These are phyloP conservation scores for Dynastes hyllus DNA, from an alignment of 2,888 invertebrate genomes.

Conservation along the genomic window DNA sequence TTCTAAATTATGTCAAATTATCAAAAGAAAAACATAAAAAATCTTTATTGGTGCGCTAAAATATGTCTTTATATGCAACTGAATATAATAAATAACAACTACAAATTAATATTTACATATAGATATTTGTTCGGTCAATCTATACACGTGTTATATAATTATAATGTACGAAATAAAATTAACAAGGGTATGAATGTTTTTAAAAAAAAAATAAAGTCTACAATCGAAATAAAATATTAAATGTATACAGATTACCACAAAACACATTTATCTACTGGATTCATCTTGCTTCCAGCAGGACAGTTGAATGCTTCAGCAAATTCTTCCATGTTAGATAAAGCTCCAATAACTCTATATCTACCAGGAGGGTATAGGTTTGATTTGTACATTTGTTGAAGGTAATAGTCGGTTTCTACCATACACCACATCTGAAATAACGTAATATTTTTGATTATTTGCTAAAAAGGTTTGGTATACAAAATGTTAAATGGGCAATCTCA, in stretches of 20 bases:
- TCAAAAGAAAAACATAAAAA: no score
- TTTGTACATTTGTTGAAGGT: slow-evolving; percentile 59
- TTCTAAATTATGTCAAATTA: no score
- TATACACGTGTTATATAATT: no score
- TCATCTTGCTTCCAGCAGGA: slow-evolving; percentile 66
- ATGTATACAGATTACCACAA: slow-evolving; percentile 62
- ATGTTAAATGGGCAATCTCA: no score
- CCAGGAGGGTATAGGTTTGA: slow-evolving; percentile 61
- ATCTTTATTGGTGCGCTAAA: not conserved
- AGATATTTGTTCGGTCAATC: no score
- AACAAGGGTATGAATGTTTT: no score
- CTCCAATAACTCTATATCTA: slow-evolving; percentile 67
- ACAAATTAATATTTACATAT: not conserved
- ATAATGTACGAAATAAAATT: no score
- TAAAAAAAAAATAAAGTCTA: no score
- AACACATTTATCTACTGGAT: slow-evolving; percentile 66
- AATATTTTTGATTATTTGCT: no score
- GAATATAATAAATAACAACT: slow-evolving; percentile 35
- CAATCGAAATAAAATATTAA: no score
- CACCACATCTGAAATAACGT: slow-evolving; percentile 67
- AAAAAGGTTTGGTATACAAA: no score
- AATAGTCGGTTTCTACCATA: slow-evolving; percentile 62
- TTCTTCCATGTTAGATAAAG: slow-evolving; percentile 68
- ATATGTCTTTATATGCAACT: not conserved
- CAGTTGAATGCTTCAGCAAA: slow-evolving; percentile 68